Base-by-base conservation (phyloP, 2,113 vertebrate species). In the Halichoeres trimaculatus region DNA sequence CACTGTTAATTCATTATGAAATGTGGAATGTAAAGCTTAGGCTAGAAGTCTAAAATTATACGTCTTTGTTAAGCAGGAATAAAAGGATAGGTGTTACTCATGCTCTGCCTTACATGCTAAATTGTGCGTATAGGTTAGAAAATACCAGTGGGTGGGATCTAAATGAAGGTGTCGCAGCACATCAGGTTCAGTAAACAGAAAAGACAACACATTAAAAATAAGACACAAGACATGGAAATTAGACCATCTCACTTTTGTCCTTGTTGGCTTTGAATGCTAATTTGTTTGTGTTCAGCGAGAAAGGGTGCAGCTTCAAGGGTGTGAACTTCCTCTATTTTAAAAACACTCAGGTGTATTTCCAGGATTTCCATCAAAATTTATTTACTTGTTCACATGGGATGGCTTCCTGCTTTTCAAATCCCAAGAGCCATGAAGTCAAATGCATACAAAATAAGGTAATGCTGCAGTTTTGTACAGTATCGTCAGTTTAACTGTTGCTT, bases 321-420 rank as follows among this genome's bases (percentile, higher is more conserved):
- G 90, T 80, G 85, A 78, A 65, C n/a, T 76, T 90, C 90, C 86
- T 88, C 85, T 81, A 75, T n/a, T 71, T 80, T 52, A 74, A 73
- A 76, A 74, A 34, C 61, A 56, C n/a, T 2, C 63, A 78, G 63
- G 41, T 34, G 55, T 65, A 0, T 62, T 85, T 79, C 64, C 65
- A 68, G 34, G 45, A 40, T 81, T 83, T 81, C 40, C 52, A 24
- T 68, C 24, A 47, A 78, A 30, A 61, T 56, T 23, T n/a, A n/a
- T 69, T 59, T 47, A 23, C 61, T 76, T 0, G 16, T 51, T 4
- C 0, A 13, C 13, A n/a, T 20, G 23, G 12, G 26, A 4, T 51
- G 7, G 48, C 52, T 70, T 34, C 36, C 52, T 51, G 24, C 20
- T 35, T 16, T 56, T 16, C 23, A 50, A 56, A 23, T 22, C 14